Evolutionary conservation across 2,888 invertebrate species (phyloP).

Genomic region (Andrena camellia): DNA sequence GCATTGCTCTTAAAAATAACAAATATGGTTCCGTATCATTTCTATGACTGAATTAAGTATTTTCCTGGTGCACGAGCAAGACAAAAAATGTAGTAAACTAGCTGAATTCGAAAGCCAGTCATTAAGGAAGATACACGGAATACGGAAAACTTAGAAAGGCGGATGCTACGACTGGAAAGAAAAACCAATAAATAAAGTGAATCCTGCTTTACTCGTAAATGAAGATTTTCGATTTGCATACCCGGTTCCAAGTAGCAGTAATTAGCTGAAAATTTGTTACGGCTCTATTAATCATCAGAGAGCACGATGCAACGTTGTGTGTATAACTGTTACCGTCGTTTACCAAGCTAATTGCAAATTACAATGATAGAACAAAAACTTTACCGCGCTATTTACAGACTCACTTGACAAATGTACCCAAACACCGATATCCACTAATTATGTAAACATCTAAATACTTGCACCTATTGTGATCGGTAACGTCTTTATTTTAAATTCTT

Average conservation of each 20-base stretch:
- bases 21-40: no score
- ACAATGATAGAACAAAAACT: background rate
- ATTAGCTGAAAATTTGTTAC: constrained; percentile 3
- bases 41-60: background rate
- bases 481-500: background rate
- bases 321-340: background rate
- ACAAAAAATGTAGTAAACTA: background rate
- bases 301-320: background rate
- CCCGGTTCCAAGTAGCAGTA: background rate
- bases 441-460: background rate
- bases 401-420: background rate
- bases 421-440: background rate
- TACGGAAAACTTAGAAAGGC: constrained; percentile 5
- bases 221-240: background rate
- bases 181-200: background rate
- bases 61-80: background rate
- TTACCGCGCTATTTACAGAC: background rate
- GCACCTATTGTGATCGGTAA: background rate
- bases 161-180: background rate
- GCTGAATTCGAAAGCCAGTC: background rate
- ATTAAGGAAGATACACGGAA: background rate
- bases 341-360: constrained; percentile 14
- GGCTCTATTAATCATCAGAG: background rate
- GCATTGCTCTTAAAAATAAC: no score
- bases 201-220: background rate